phyloP scores from a whole-genome alignment of 2,113 vertebrate genomes.

The Pollachius pollachius region DNA sequence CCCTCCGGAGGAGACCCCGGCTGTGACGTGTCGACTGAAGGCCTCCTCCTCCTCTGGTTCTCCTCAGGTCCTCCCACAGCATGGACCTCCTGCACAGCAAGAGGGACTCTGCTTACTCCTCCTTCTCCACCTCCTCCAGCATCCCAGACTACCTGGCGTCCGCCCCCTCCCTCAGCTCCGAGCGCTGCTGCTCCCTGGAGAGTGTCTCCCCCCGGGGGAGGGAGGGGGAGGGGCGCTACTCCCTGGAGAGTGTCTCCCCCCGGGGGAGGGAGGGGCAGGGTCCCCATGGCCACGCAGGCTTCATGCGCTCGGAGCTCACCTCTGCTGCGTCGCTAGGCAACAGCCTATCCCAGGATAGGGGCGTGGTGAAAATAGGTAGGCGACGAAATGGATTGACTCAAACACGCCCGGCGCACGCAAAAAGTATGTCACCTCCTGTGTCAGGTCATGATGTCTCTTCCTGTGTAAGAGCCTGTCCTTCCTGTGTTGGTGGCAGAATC shows the following conservation, averaged over 20 bases:
- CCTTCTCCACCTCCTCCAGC: slow-evolving; percentile 94
- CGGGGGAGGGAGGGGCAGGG: slow-evolving; percentile 40
- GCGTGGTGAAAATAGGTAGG: background rate
- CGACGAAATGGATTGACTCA: too few relatives aligned
- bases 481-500: slow-evolving; percentile 18
- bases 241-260: slow-evolving; percentile 73
- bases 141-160: slow-evolving; percentile 83
- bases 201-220: slow-evolving; percentile 58
- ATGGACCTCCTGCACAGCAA: slow-evolving; percentile 95
- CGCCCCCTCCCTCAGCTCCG: slow-evolving; percentile 67
- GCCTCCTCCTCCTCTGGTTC: background rate
- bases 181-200: slow-evolving; percentile 78
- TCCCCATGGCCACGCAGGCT: slow-evolving; percentile 66
- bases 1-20: too few relatives aligned
- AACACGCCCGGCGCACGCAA: too few relatives aligned
- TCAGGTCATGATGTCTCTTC: too few relatives aligned
- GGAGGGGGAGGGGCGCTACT: slow-evolving; percentile 57
- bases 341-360: slow-evolving; percentile 18
- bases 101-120: slow-evolving; percentile 94
- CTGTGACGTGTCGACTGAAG: too few relatives aligned
- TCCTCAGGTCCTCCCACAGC: slow-evolving; percentile 89
- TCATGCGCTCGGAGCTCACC: slow-evolving; percentile 21
- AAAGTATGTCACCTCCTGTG: too few relatives aligned
- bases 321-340: slow-evolving; percentile 24
- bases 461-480: background rate